These are phyloP conservation scores for Aleiodes testaceus DNA, from an alignment of 2,888 invertebrate species.

Conservation along the genomic window DNA sequence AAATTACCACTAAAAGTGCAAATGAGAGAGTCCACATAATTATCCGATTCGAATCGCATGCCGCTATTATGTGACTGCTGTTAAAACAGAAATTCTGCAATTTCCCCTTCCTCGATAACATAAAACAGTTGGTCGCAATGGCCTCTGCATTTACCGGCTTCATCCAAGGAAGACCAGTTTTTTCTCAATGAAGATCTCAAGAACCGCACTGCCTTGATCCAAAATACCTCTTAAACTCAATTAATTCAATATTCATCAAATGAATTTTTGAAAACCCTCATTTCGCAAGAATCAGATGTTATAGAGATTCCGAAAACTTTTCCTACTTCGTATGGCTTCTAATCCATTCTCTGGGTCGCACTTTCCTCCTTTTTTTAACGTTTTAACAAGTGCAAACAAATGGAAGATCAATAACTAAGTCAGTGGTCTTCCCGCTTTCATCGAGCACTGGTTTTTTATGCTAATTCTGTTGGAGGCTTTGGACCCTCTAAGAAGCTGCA, in stretches of 20 bases:
- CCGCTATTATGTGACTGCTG: background rate
- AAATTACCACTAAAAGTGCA: too few relatives aligned
- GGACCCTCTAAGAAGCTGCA: too few relatives aligned
- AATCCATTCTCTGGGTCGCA: slow-evolving; percentile 49
- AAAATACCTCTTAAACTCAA: too few relatives aligned
- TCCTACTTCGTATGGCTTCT: slow-evolving; percentile 52
- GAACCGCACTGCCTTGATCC: too few relatives aligned
- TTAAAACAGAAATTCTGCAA: slow-evolving; percentile 3
- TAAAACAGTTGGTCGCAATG: background rate
- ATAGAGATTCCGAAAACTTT: background rate
- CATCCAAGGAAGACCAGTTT: background rate
- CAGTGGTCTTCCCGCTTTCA: slow-evolving; percentile 7
- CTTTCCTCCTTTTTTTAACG: slow-evolving; percentile 47
- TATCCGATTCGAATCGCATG: slow-evolving; percentile 1
- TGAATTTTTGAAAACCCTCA: background rate
- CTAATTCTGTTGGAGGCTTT: too few relatives aligned
- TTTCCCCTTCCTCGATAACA: background rate
- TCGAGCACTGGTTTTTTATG: background rate
- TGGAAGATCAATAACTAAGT: slow-evolving; percentile 39
- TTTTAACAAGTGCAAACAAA: background rate
- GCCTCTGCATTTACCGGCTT: background rate
- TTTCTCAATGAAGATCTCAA: too few relatives aligned
- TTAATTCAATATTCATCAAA: background rate
- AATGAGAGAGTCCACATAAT: background rate
- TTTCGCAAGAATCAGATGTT: background rate